Conservation (phyloP, 2,888 invertebrate species). For the Onthophagus sagittarius region DNA sequence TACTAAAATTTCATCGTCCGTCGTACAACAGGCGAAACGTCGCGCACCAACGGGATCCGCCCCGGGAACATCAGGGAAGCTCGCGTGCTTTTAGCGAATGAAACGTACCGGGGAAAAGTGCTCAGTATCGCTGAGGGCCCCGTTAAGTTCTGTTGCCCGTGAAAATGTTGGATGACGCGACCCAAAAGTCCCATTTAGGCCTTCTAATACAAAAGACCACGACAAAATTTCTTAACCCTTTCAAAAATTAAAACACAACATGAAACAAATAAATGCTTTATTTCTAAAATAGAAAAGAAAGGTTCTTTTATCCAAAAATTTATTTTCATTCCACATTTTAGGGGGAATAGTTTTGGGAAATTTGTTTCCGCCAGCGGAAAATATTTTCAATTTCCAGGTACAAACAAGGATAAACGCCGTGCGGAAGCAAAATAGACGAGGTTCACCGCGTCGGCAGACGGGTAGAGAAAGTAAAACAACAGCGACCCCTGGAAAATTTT, state of each 20-base stretch:
- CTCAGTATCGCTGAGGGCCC: conserved; percentile 2
- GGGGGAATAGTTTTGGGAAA: not conserved
- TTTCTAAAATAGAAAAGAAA: no score
- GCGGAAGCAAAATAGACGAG: not conserved
- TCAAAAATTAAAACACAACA: not conserved
- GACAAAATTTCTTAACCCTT: not conserved
- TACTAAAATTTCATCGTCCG: not conserved
- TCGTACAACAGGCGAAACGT: not conserved
- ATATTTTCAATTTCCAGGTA: not conserved
- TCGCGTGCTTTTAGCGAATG: conserved; percentile 22
- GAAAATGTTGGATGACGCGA: conserved; percentile 17
- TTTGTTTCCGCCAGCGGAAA: not conserved
- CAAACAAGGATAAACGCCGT: not conserved
- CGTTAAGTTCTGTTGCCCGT: conserved; percentile 23
- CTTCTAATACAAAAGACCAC: not conserved
- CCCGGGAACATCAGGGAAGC: conserved; percentile 5
- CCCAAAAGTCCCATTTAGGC: not conserved
- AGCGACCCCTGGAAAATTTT: not conserved
- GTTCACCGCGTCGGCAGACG: not conserved
- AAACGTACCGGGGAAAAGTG: conserved; percentile 12
- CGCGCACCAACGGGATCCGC: not conserved
- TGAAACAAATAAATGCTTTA: no score
- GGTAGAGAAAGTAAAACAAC: not conserved
- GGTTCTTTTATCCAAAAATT: not conserved
- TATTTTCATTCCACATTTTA: not conserved